phyloP scores from a whole-genome alignment of 1,140 invertebrate species.

The Calephelis nemesis region DNA sequence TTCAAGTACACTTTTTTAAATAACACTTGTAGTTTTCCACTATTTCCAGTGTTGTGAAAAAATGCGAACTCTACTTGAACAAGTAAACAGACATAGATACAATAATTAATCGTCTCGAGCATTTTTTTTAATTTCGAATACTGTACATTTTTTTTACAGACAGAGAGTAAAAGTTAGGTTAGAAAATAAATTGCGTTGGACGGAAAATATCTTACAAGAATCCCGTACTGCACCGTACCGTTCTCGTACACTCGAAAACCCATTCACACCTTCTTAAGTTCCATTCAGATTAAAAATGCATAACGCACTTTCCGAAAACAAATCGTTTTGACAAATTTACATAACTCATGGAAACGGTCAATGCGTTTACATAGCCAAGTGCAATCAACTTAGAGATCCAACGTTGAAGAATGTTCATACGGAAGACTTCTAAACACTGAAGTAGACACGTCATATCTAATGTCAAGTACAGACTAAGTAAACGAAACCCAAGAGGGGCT shows the following conservation, averaged over 20 bases:
- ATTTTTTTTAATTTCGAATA: too few species aligned
- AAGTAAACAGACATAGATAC: too few species aligned
- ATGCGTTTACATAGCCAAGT: constrained; percentile 66
- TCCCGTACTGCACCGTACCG: background rate
- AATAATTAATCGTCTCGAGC: too few species aligned
- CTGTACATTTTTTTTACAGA: too few species aligned
- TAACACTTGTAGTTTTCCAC: too few species aligned
- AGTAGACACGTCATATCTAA: background rate
- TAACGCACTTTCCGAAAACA: constrained; percentile 5
- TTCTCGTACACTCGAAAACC: background rate
- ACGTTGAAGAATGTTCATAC: constrained; percentile 24
- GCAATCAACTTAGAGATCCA: constrained; percentile 55
- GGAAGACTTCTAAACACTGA: background rate
- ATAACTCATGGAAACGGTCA: constrained; percentile 54
- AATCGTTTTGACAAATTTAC: constrained; percentile 42
- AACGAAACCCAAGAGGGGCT: background rate
- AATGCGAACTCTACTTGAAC: too few species aligned
- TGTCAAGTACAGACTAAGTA: background rate
- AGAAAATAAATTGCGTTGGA: too few species aligned
- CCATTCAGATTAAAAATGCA: constrained; percentile 7
- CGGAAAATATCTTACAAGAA: background rate
- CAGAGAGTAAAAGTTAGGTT: too few species aligned
- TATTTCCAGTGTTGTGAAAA: too few species aligned
- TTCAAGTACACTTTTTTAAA: too few species aligned
- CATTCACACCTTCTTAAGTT: background rate